phyloP scores from a whole-genome alignment of 2,888 invertebrate genomes.

The Drosophila mulleri region DNA sequence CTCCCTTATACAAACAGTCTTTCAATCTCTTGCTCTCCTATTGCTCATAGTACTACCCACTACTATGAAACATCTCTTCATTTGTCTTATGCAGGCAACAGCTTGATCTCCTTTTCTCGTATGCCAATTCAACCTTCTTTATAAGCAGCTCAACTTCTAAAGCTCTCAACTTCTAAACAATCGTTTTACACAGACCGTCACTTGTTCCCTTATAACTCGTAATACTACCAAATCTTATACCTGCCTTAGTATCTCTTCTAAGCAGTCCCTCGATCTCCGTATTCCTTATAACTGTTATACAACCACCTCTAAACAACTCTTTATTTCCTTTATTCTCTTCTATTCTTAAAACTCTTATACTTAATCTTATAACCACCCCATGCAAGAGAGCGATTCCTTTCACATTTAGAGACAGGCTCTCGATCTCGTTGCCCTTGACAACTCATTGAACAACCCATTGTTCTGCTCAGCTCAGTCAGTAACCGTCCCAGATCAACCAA shows the following conservation, averaged over 20 bases:
- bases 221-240: not conserved
- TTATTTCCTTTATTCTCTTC: not conserved
- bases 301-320: not conserved
- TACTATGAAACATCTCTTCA: not conserved
- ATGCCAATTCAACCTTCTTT: too few relatives aligned
- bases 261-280: not conserved
- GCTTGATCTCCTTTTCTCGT: not conserved
- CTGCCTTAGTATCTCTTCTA: not conserved
- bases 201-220: not conserved
- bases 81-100: not conserved
- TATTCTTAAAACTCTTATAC: not conserved
- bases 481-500: conserved; percentile 3
- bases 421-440: not conserved
- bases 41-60: too few relatives aligned
- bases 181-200: too few relatives aligned
- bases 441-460: conserved; percentile 9
- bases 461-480: conserved; percentile 6
- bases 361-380: not conserved
- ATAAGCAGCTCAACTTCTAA: too few relatives aligned
- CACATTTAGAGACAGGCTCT: not conserved
- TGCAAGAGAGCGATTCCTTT: not conserved
- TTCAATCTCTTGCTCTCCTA: not conserved
- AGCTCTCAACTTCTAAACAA: not conserved
- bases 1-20: conserved; percentile 1
- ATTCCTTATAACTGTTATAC: not conserved